Conservation (phyloP, 2,888 invertebrate species). For the Habroteleia sp. region DNA sequence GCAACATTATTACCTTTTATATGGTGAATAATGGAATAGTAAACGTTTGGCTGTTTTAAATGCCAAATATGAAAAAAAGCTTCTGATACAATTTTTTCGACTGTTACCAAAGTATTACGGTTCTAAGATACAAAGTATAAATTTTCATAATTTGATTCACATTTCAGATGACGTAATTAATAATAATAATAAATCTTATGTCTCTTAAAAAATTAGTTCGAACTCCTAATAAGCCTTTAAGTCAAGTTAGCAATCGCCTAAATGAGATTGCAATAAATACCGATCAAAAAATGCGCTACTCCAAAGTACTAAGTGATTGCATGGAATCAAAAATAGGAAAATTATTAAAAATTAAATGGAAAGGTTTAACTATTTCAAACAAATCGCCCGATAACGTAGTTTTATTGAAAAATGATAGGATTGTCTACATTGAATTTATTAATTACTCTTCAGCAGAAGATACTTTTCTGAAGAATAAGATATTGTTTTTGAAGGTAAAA, state of each 20-base stretch:
- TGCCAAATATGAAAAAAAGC: not conserved
- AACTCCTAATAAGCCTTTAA: conserved; percentile 28
- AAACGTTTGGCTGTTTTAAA: conserved; percentile 18
- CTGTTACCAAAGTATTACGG: conserved; percentile 10
- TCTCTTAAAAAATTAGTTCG: conserved; percentile 35
- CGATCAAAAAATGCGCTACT: too few species aligned
- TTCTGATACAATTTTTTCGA: conserved; percentile 2
- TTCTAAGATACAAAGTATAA: conserved; percentile 3
- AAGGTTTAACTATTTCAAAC: not conserved
- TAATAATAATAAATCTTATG: conserved; percentile 7
- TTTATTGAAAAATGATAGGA: too few species aligned
- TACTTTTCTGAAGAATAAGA: too few species aligned
- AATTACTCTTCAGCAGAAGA: too few species aligned
- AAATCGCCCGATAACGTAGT: not conserved
- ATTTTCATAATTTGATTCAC: conserved; percentile 32
- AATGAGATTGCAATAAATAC: conserved; percentile 16
- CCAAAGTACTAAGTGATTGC: not conserved
- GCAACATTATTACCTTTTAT: conserved; percentile 59
- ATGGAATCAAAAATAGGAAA: too few species aligned
- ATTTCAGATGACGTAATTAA: conserved; percentile 33
- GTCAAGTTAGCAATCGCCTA: conserved; percentile 33
- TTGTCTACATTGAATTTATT: too few species aligned
- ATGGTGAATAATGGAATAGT: too few species aligned
- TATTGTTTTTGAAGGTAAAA: too few species aligned
- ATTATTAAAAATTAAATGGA: not conserved